A percentile compares a stretch with the other conserved stretches of the same genome.
phyloP scores from a whole-genome alignment of 2,113 vertebrate genomes.

The Amazona guildingii region DNA sequence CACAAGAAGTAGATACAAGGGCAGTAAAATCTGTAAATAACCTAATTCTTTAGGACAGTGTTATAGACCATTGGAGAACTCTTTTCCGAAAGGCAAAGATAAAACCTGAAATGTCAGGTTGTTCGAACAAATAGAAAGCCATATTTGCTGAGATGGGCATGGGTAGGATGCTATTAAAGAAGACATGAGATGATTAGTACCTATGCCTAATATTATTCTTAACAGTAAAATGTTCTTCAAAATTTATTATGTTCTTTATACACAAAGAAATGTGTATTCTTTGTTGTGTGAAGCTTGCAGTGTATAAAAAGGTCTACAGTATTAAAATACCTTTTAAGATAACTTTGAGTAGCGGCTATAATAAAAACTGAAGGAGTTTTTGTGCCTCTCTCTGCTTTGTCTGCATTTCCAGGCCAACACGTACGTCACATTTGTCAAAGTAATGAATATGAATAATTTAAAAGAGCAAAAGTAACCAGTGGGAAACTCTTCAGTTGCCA shows the following conservation, averaged over 20 bases:
- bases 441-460: slow-evolving; percentile 54
- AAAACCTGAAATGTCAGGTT: background rate
- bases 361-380: background rate
- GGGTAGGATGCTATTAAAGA: background rate
- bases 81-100: background rate
- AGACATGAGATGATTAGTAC: background rate
- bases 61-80: background rate
- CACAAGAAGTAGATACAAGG: background rate
- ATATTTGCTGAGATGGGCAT: background rate
- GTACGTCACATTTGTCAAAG: slow-evolving; percentile 11
- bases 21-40: background rate
- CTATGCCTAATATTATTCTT: background rate
- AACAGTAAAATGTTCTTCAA: background rate
- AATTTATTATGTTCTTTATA: background rate
- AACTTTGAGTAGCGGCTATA: background rate
- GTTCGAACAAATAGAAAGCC: background rate
- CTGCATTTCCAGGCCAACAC: background rate
- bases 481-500: slow-evolving; percentile 20
- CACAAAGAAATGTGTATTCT: background rate
- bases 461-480: slow-evolving; percentile 36
- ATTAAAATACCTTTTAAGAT: background rate
- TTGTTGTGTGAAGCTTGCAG: background rate
- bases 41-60: background rate
- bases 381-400: background rate
- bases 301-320: background rate